Percentiles rank a stretch among this genome's conserved stretches.
phyloP scores from a whole-genome alignment of 1,140 invertebrate species.

The Sycobia sp. region DNA sequence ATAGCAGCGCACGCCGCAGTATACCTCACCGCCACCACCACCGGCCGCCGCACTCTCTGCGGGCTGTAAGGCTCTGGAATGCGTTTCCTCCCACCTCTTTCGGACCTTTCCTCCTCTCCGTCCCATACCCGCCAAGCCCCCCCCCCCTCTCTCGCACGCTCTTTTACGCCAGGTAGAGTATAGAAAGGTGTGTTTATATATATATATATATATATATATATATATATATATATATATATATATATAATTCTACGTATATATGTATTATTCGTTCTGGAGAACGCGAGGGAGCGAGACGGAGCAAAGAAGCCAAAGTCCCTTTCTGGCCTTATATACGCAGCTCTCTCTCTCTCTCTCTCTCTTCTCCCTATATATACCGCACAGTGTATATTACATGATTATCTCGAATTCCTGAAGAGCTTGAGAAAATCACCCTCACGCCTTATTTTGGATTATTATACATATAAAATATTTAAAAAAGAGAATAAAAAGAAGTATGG shows the following conservation, averaged over 20 bases:
- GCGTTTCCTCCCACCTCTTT: constrained; percentile 40
- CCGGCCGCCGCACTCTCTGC: constrained; percentile 41
- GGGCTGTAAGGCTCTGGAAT: constrained; percentile 47
- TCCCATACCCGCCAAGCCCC: background rate
- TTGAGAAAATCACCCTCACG: background rate
- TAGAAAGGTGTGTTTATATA: too few species aligned
- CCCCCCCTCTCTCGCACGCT: background rate
- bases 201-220: too few species aligned
- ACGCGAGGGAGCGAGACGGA: background rate
- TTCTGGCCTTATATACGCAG: constrained; percentile 2
- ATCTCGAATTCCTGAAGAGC: constrained; percentile 24
- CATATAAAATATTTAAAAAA: constrained; percentile 1
- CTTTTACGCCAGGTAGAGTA: too few species aligned
- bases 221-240: too few species aligned
- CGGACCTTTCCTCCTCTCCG: constrained; percentile 12
- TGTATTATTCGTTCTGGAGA: too few species aligned
- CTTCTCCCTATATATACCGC: background rate
- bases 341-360: background rate
- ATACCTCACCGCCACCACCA: too few species aligned
- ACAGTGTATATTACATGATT: constrained; percentile 18
- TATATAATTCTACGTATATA: too few species aligned
- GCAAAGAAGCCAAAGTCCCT: constrained; percentile 10
- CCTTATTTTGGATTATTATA: too few species aligned
- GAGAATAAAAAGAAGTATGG: background rate
- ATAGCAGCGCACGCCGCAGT: too few species aligned